Percentiles rank a stretch among this genome's conserved stretches.
Conservation (phyloP, 2,888 invertebrate species). For the Scaeva pyrastri region DNA sequence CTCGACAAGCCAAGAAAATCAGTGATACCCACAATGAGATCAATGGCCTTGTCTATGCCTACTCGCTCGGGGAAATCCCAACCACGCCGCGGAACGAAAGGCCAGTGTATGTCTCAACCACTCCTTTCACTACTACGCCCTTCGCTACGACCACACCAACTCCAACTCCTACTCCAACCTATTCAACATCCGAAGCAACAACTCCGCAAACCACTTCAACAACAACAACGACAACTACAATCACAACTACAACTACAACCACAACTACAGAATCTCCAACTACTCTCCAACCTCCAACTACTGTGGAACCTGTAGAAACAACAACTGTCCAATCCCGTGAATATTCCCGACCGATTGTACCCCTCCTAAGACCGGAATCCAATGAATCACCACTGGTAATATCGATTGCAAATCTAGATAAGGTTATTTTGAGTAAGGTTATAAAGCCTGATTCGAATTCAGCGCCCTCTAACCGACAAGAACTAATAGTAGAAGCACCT, state of each 20-base stretch:
- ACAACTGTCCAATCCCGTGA: conserved; percentile 63
- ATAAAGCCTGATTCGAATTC: conserved; percentile 80
- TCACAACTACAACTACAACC: conserved; percentile 64
- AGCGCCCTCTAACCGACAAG: conserved; percentile 80
- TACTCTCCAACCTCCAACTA: conserved; percentile 25
- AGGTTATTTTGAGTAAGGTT: conserved; percentile 83
- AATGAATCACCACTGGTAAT: conserved; percentile 84
- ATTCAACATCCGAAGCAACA: conserved; percentile 20
- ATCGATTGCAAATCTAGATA: conserved; percentile 84
- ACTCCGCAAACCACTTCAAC: conserved; percentile 3
- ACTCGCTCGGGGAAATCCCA: conserved; percentile 81
- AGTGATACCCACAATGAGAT: conserved; percentile 73
- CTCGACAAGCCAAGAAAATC: conserved; percentile 82
- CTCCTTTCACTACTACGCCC: conserved; percentile 61
- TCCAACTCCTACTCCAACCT: conserved; percentile 50
- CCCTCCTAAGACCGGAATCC: conserved; percentile 83
- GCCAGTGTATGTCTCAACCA: conserved; percentile 72
- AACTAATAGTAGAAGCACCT: conserved; percentile 80
- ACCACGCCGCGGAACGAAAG: conserved; percentile 80
- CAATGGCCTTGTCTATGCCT: conserved; percentile 83
- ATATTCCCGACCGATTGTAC: conserved; percentile 83
- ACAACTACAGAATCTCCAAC: conserved; percentile 40
- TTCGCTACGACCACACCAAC: conserved; percentile 52
- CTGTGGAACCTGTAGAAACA: conserved; percentile 15
- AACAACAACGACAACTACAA: conserved; percentile 41